Evolutionary conservation across 2,797 vertebrate genomes (phyloP).

Genomic region (Delichon dasypus): DNA sequence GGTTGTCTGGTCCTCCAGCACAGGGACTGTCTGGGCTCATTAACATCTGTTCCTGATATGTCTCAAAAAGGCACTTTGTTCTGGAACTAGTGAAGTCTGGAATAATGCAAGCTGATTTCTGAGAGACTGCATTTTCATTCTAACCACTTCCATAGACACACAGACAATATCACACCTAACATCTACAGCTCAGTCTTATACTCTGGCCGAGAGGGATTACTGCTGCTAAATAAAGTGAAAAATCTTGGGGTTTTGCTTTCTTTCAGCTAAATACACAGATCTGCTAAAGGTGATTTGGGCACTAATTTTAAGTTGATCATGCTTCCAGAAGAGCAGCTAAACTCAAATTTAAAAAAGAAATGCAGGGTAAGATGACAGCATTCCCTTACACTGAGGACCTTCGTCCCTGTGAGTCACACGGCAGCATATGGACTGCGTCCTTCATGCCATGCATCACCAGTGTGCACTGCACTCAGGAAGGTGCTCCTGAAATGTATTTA

Average conservation of each 20-base stretch:
- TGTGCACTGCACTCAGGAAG: not conserved
- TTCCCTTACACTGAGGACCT: not conserved
- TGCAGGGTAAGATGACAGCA: not conserved
- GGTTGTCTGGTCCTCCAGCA: not conserved
- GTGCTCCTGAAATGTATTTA: not conserved
- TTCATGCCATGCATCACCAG: not conserved
- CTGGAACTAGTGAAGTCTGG: not conserved
- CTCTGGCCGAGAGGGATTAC: not conserved
- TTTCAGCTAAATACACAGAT: not conserved
- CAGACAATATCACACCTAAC: not conserved
- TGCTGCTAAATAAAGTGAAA: not conserved
- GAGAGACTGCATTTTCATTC: not conserved
- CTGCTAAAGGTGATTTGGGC: not conserved
- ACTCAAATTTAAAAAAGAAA: not conserved
- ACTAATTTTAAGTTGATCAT: not conserved
- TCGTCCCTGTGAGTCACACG: not conserved
- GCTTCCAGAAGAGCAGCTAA: not conserved
- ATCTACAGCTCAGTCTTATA: not conserved
- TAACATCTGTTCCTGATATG: accelerated
- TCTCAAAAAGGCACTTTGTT: not conserved
- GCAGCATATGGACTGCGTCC: not conserved
- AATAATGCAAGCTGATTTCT: not conserved
- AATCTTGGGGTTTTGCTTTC: not conserved
- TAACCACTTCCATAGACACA: not conserved
- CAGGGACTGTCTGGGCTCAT: not conserved